Evolutionary conservation across 2,113 vertebrate genomes (phyloP).

Genomic region (Orthonyx spaldingii): DNA sequence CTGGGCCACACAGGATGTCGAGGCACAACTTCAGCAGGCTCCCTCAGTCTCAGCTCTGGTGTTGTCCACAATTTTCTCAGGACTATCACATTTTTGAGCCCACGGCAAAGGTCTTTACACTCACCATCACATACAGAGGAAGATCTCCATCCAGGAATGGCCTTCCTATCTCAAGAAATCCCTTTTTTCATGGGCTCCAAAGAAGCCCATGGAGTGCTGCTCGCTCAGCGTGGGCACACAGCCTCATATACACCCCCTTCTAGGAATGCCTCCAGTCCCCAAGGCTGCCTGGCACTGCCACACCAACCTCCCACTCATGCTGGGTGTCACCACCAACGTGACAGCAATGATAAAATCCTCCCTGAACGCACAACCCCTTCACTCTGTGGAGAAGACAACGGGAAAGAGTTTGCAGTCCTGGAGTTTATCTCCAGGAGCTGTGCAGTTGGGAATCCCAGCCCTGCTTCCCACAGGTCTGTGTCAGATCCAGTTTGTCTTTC

Average conservation of each 20-base stretch:
- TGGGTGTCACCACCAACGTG: not conserved
- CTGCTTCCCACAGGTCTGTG: fast-evolving
- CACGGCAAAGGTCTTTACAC: not conserved
- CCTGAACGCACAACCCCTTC: not conserved
- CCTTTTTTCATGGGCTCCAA: not conserved
- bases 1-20: not conserved
- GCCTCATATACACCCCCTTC: not conserved
- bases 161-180: not conserved
- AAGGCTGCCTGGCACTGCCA: not conserved
- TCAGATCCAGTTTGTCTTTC: not conserved
- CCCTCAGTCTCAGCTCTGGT: not conserved
- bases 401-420: not conserved
- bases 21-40: not conserved
- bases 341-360: fast-evolving
- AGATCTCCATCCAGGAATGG: not conserved
- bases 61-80: not conserved
- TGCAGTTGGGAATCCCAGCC: not conserved
- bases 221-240: fast-evolving
- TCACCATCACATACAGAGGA: not conserved
- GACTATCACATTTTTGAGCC: not conserved
- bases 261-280: not conserved
- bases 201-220: not conserved
- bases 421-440: not conserved
- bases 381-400: fast-evolving
- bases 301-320: not conserved